These are phyloP conservation scores for Clivina fossor DNA, from an alignment of 2,888 invertebrate species.

Conservation along the genomic window DNA sequence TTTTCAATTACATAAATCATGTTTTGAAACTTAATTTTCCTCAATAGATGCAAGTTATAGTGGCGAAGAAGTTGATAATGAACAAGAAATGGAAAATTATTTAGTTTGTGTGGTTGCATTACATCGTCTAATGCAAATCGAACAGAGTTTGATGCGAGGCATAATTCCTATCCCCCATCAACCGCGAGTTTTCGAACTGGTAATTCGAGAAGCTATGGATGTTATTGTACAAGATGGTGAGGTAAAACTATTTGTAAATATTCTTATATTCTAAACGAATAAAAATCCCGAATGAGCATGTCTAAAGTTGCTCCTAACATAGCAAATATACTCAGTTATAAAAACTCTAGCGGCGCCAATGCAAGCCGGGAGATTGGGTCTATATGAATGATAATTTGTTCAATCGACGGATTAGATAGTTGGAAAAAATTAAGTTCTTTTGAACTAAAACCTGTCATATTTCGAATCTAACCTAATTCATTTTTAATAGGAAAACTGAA, in stretches of 20 bases:
- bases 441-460: too few species aligned
- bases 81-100: slow-evolving; percentile 83
- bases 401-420: too few species aligned
- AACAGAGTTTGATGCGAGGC: slow-evolving; percentile 78
- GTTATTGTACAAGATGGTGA: slow-evolving; percentile 85
- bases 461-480: too few species aligned
- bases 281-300: too few species aligned
- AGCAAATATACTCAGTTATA: too few species aligned
- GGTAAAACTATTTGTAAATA: slow-evolving; percentile 57
- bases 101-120: slow-evolving; percentile 79
- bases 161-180: slow-evolving; percentile 81
- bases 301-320: too few species aligned
- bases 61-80: slow-evolving; percentile 66
- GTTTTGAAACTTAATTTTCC: not conserved
- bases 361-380: too few species aligned
- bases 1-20: too few species aligned
- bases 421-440: too few species aligned
- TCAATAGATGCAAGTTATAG: slow-evolving; percentile 49
- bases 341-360: too few species aligned
- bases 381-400: too few species aligned
- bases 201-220: slow-evolving; percentile 83
- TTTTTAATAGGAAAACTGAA: too few species aligned
- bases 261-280: slow-evolving; percentile 5
- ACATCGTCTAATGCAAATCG: slow-evolving; percentile 84
- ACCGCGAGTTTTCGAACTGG: slow-evolving; percentile 78